A percentile compares a stretch with the other conserved stretches of the same genome.
Evolutionary conservation across 2,797 vertebrate genomes (phyloP).

Genomic region (Chiroxiphia lanceolata): DNA sequence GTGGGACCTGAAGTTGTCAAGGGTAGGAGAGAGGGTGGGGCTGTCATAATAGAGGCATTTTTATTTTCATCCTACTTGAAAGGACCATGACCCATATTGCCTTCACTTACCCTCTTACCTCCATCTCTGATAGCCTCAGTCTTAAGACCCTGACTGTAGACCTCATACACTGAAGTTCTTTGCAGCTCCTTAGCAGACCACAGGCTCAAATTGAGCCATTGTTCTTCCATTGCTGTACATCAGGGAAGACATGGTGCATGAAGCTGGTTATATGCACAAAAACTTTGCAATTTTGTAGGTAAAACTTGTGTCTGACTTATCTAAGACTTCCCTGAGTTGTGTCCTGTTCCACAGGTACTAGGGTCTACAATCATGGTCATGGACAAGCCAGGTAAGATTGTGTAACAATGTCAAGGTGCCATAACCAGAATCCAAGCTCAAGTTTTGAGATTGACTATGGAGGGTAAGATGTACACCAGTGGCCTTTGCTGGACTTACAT

Average conservation of each 20-base stretch:
- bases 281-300: not conserved
- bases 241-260: accelerated
- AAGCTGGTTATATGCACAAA: accelerated
- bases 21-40: not conserved
- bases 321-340: not conserved
- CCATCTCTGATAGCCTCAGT: not conserved
- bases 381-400: too few relatives aligned
- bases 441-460: not conserved
- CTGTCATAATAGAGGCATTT: not conserved
- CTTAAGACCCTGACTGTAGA: not conserved
- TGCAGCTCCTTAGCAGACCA: not conserved
- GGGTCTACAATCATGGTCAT: accelerated
- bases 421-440: not conserved
- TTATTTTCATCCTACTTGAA: not conserved
- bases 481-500: not conserved
- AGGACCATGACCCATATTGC: not conserved
- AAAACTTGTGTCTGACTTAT: not conserved
- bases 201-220: accelerated
- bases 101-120: not conserved
- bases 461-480: not conserved
- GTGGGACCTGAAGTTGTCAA: not conserved
- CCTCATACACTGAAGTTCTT: accelerated
- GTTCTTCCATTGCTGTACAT: not conserved
- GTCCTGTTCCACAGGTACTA: accelerated
- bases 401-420: too few relatives aligned